Evolutionary conservation across 2,113 vertebrate genomes (phyloP), one percentile per base, ranked within the genome.

Genomic region (Pungitius pungitius): DNA sequence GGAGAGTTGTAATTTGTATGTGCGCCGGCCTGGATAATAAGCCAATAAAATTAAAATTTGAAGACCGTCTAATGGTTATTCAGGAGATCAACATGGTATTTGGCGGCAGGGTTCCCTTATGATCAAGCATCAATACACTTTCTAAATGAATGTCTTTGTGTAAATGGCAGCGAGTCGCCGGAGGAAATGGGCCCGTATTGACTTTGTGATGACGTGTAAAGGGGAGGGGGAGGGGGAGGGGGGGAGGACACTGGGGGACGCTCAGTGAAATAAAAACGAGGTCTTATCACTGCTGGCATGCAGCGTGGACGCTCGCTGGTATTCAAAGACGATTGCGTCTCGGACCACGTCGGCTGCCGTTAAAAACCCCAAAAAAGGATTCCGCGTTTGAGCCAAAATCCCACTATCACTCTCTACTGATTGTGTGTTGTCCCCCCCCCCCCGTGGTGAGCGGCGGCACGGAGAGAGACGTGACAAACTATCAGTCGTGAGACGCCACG

Each of bases 171-270:
- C 9, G 3, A 35, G 69, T 75, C 73, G 42, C 67, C 33, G 15
- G 8, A 81, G 79, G 74, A 87, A 82, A 77, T 39, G 62, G 43
- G 67, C 73, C 55, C 33, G 79, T 62, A 84, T 89, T 91, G 86
- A 91, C 83, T 79, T 58, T 88, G 76, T 57, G 83, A 90, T 86
- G 73, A 88, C 81, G 87, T 59, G 78, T 72, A 84, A 81, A 82
- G 73, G 80, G 83, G 75, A 66, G 69, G 47, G 55, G 27, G 51
- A 58, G 71, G 24, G 12, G 63, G 61, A 20, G 4, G 65, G 73
- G 68, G 3, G 56, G 20, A 69, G 73, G 81, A 81, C 70, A 30
- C 20, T 2, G 5, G 24, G 51, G 71, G 63, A 67, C 43, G 40
- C 51, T 37, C 1, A 2, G 42, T 54, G 65, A 83, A 81, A 80